Evolutionary conservation across 1,140 invertebrate species (phyloP).

Genomic region (Pogonognathellus flavescens): DNA sequence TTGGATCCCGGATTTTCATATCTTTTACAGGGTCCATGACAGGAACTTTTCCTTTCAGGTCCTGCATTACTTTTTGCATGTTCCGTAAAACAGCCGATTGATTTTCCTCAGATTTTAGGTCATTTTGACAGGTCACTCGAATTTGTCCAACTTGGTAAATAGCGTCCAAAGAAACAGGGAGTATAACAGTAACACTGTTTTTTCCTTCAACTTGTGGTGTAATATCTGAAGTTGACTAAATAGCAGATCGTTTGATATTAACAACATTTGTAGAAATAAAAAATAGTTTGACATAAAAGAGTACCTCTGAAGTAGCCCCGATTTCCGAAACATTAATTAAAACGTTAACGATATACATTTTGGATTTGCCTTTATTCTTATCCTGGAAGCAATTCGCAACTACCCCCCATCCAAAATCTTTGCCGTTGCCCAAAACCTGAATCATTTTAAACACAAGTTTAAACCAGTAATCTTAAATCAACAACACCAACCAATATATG

Average conservation of each 20-base stretch:
- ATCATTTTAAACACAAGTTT: background rate
- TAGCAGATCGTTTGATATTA: background rate
- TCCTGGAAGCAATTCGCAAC: background rate
- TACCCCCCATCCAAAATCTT: background rate
- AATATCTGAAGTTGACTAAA: background rate
- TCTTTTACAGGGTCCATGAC: background rate
- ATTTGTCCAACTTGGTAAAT: background rate
- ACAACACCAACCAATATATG: background rate
- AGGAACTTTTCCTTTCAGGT: background rate
- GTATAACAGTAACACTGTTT: background rate
- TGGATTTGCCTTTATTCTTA: background rate
- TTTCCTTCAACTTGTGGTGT: background rate
- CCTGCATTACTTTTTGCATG: background rate
- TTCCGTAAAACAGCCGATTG: background rate
- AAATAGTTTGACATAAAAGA: background rate
- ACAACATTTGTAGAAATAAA: background rate
- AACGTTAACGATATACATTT: background rate
- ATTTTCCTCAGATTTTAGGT: background rate
- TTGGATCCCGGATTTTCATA: background rate
- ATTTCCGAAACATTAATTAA: background rate
- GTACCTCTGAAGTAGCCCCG: background rate
- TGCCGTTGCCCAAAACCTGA: background rate
- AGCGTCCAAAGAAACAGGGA: background rate
- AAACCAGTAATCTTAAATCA: background rate
- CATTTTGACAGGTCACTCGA: background rate